phyloP scores from a whole-genome alignment of 2,888 invertebrate species.

The Schizaphis graminum region DNA sequence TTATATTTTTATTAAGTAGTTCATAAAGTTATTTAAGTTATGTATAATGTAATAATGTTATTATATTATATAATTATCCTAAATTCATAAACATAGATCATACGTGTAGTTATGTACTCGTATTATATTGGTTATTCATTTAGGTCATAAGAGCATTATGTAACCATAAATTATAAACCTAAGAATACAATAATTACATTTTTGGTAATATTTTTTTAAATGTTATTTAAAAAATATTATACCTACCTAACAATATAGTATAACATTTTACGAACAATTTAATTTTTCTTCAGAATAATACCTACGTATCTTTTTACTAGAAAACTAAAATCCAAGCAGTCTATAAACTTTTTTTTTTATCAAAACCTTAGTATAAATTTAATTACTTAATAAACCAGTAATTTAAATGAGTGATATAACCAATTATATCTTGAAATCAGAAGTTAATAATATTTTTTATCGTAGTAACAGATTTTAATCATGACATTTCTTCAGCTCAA shows the following conservation, averaged over 20 bases:
- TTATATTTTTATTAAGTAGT: background rate
- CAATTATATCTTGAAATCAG: background rate
- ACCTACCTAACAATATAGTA: background rate
- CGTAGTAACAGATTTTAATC: background rate
- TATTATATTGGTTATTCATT: background rate
- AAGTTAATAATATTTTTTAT: background rate
- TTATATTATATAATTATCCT: constrained; percentile 6
- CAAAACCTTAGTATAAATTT: background rate
- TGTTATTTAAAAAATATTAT: background rate
- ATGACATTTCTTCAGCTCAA: background rate
- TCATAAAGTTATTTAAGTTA: background rate
- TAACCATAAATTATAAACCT: constrained; percentile 23
- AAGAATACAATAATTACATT: constrained; percentile 1
- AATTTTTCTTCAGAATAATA: background rate
- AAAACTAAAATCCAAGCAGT: background rate
- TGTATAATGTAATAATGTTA: background rate
- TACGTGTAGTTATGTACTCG: background rate
- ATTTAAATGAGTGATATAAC: background rate
- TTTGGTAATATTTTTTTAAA: background rate
- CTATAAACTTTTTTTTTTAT: background rate
- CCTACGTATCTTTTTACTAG: background rate
- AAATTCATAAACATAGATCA: background rate
- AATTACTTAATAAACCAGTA: background rate
- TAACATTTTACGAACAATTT: constrained; percentile 13
- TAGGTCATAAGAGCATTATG: constrained; percentile 30